Conservation (phyloP, 2,888 invertebrate species). For the Torymus texanus region DNA sequence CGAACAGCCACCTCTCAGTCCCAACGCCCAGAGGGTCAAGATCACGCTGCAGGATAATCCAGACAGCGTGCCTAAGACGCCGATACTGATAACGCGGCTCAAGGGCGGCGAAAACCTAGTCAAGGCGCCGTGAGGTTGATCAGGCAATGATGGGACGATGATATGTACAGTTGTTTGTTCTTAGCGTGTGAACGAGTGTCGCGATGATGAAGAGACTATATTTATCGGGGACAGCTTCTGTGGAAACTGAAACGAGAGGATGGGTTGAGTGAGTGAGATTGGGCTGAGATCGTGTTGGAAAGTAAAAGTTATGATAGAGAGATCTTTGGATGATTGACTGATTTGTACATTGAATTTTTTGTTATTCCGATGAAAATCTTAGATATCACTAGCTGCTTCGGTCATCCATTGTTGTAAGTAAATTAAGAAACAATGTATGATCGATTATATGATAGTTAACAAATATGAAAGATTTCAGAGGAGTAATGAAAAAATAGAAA, state of each 20-base stretch:
- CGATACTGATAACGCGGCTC: conserved; percentile 86
- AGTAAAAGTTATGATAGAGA: too few species aligned
- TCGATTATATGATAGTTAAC: too few species aligned
- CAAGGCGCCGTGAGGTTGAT: conserved; percentile 77
- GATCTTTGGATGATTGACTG: too few species aligned
- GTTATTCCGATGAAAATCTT: too few species aligned
- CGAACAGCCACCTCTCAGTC: conserved; percentile 79
- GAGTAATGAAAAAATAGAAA: too few species aligned
- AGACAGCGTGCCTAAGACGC: conserved; percentile 85
- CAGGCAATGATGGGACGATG: conserved; percentile 40
- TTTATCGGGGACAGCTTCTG: background rate
- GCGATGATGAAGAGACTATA: conserved; percentile 20
- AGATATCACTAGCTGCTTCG: too few species aligned
- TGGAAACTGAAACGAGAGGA: background rate
- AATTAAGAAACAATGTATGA: background rate
- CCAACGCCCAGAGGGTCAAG: conserved; percentile 86
- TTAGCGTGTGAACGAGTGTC: conserved; percentile 11
- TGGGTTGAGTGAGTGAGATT: too few species aligned
- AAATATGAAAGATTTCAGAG: too few species aligned
- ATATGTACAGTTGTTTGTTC: background rate
- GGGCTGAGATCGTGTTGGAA: too few species aligned
- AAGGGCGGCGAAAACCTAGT: conserved; percentile 87
- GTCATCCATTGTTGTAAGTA: too few species aligned
- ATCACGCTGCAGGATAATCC: conserved; percentile 86
- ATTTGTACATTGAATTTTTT: too few species aligned